These are phyloP conservation scores for Dromas ardeola DNA, from an alignment of 2,113 vertebrate genomes.

Conservation along the genomic window DNA sequence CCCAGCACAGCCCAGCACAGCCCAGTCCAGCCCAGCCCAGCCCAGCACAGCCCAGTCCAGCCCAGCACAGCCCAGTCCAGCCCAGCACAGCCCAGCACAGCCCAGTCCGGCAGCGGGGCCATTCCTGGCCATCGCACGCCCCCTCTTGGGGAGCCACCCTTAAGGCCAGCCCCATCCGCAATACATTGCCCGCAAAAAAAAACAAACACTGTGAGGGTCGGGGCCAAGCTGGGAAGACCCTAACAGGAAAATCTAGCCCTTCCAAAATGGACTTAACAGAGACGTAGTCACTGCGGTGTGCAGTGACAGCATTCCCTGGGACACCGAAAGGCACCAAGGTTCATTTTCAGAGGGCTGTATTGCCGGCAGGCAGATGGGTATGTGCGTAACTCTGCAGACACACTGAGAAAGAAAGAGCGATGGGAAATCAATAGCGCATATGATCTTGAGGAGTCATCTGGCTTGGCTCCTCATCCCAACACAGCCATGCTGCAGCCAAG, in stretches of 20 bases:
- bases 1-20: too few species aligned
- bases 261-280: neutral
- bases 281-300: neutral
- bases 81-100: neutral
- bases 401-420: neutral
- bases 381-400: neutral
- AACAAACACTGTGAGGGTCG: neutral
- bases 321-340: neutral
- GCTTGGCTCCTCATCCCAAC: neutral
- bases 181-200: neutral
- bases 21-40: too few species aligned
- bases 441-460: neutral
- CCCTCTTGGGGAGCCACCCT: neutral
- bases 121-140: neutral
- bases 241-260: neutral
- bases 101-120: neutral
- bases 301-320: neutral
- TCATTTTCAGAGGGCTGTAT: neutral
- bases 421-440: conserved; percentile 25
- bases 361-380: neutral
- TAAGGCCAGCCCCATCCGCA: neutral
- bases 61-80: neutral
- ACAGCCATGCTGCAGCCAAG: neutral
- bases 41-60: too few species aligned
- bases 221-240: neutral